Base-by-base conservation (phyloP, 2,797 vertebrate genomes). In the Brachyalestes nurse region DNA sequence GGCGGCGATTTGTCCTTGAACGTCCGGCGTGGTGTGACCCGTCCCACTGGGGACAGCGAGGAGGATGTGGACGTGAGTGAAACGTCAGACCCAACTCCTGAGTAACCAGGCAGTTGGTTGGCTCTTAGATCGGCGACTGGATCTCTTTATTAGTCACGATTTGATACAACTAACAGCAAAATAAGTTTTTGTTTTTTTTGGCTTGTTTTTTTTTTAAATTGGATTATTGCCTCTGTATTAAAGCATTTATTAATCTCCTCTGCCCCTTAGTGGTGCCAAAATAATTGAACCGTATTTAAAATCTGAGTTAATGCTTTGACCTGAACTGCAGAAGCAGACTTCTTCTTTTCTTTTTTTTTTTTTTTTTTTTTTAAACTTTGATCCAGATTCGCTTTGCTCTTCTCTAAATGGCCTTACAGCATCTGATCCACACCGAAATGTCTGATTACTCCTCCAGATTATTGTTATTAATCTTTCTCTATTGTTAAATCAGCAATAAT, bases 21-120 rank as follows among this genome's bases (percentile, higher is more conserved):
- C 17, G 49, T 90, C 16, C 88, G 91, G 0, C 91, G 91, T 4
- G 34, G 51, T 16, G 0, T 82, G 51, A 2, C 25, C 53, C 93
- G 93, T 77, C 6, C 85, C 0, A 92, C 91, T 16, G 10, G 83
- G 79, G 94, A 95, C 4, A 93, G 92, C 0, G 94, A 95, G 0
- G 94, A 95, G 49, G 94, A 95, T 0, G 6, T 57, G 5, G 94
- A 94, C 0, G 1, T 55, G 45, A 19, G 72, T 0, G 93, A 95
- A 7, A 45, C 71, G 0, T 17, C 91, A 0, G 92, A 93, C 40
- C 73, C 86, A 16, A 81, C 89, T 19, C 84, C 90, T 0, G 92
- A 95, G 87, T 95, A 87, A 72, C 58, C 12, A 5, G 16, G n/a
- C 13, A 28, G 17, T 6, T 10, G 42, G 42, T 10, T 6, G 42